Conservation (phyloP, 2,113 vertebrate genomes). For the Oplegnathus fasciatus region DNA sequence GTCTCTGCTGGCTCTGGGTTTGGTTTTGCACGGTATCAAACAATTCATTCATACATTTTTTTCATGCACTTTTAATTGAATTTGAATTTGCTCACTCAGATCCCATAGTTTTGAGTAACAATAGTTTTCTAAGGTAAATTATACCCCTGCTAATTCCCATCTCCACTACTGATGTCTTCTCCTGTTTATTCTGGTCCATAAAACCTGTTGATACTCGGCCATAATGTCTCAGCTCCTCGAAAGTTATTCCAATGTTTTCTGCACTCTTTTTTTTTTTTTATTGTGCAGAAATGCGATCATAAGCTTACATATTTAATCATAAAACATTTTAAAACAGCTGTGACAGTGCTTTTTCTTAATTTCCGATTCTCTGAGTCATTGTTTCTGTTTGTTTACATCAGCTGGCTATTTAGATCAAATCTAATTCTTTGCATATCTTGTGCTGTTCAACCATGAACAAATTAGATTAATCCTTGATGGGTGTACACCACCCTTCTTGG, state of each 20-base stretch:
- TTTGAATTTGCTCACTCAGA: background rate
- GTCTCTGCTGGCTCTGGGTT: background rate
- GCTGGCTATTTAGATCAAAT: background rate
- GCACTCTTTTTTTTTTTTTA: background rate
- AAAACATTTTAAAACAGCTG: too few species aligned
- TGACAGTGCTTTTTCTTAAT: too few species aligned
- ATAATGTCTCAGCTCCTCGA: background rate
- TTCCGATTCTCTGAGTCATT: too few species aligned
- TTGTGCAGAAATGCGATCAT: background rate
- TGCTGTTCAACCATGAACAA: background rate
- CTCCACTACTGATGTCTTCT: background rate
- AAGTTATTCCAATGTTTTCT: background rate
- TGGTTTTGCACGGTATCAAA: background rate
- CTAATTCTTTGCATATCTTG: background rate
- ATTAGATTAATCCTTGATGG: background rate
- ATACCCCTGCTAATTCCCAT: background rate
- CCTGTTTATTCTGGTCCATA: background rate
- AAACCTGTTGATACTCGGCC: background rate
- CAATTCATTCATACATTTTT: background rate
- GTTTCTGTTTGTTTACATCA: background rate
- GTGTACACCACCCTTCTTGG: background rate
- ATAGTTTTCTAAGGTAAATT: too few species aligned
- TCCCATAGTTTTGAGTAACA: too few species aligned
- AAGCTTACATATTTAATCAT: too few species aligned
- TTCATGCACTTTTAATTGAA: background rate